Base-by-base conservation (phyloP, 2,113 vertebrate species). In the Psettodes erumei region DNA sequence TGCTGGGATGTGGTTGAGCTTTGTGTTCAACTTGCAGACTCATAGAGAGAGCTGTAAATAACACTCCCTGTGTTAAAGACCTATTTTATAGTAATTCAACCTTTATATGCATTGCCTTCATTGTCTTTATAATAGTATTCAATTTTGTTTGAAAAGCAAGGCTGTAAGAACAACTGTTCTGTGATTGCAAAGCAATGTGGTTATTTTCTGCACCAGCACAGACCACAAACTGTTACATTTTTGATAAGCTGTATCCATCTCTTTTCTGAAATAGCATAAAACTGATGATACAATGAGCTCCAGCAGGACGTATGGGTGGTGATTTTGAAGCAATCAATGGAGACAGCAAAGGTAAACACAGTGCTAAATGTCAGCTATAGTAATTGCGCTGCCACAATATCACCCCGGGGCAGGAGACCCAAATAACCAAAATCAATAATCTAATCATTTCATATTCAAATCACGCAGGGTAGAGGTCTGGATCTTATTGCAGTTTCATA, bases 391-490 rank as follows among this genome's bases (percentile, higher is more conserved):
- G 65, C 83, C 72, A 87, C 89, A 88, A 80, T 87, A 91, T 87
- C 79, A 67, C 84, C 88, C 72, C 73, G 7, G 79, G 82, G 83
- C 77, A 58, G 63, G 67, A 75, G 87, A 88, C 79, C 86, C 83
- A 89, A 91, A 92, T 89, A 89, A 88, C 88, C 84, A 50, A 89
- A 91, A 93, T 93, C 91, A 91, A 93, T 93, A 88, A 89, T 79
- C 86, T 82, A 91, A 93, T 93, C 87, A 93, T 93, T 93, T 91
- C 83, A 89, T 88, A 93, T 93, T 91, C 91, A 90, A 91, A 91
- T 93, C 91, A 91, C 71, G 67, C 71, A 43, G 58, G 19, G 64
- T 27, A 64, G 79, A 85, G 80, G 86, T 87, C 82, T 79, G 85
- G 91, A 87, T 91, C 90, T 83, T 91, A 90, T 91, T 91, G 90